Conservation (phyloP, 92 coral and sea anemone species). For the Anthopleura xanthogrammica region DNA sequence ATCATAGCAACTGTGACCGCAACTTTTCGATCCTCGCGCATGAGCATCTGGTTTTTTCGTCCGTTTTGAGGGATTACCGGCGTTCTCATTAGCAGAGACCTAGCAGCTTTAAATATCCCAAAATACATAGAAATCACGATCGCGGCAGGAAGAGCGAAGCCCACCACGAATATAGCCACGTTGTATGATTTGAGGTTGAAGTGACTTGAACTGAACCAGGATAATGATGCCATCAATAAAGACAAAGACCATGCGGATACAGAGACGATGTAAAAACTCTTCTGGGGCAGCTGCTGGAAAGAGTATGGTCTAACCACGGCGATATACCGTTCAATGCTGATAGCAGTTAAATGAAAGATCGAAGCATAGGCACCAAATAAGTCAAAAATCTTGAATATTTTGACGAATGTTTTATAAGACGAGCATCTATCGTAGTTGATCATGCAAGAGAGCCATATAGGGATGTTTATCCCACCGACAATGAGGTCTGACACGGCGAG, state of each 20-base stretch:
- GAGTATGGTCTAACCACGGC: slow-evolving; percentile 59
- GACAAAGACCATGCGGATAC: slow-evolving; percentile 55
- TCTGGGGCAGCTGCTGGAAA: slow-evolving; percentile 33
- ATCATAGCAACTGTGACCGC: slow-evolving; percentile 60
- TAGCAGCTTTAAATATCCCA: slow-evolving; percentile 56
- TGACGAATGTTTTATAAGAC: not conserved
- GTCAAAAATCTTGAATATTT: slow-evolving; percentile 52
- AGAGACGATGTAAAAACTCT: slow-evolving; percentile 34
- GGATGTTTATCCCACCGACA: slow-evolving; percentile 65
- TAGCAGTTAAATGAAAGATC: slow-evolving; percentile 66
- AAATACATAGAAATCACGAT: slow-evolving; percentile 43
- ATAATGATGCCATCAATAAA: slow-evolving; percentile 40
- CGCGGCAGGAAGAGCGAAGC: slow-evolving; percentile 50
- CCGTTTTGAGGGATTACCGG: slow-evolving; percentile 9
- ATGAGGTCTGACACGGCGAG: slow-evolving; percentile 66
- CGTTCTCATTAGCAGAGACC: slow-evolving; percentile 42
- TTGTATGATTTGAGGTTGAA: slow-evolving; percentile 19
- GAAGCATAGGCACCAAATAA: slow-evolving; percentile 74
- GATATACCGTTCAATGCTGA: slow-evolving; percentile 59
- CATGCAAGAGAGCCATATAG: slow-evolving; percentile 60
- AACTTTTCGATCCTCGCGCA: slow-evolving; percentile 55
- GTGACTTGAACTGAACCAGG: slow-evolving; percentile 18
- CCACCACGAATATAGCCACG: slow-evolving; percentile 39
- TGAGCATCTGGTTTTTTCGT: not conserved
- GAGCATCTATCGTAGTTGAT: slow-evolving; percentile 23